These are phyloP conservation scores for Otis tarda DNA, from an alignment of 2,113 vertebrate species.

Conservation along the genomic window DNA sequence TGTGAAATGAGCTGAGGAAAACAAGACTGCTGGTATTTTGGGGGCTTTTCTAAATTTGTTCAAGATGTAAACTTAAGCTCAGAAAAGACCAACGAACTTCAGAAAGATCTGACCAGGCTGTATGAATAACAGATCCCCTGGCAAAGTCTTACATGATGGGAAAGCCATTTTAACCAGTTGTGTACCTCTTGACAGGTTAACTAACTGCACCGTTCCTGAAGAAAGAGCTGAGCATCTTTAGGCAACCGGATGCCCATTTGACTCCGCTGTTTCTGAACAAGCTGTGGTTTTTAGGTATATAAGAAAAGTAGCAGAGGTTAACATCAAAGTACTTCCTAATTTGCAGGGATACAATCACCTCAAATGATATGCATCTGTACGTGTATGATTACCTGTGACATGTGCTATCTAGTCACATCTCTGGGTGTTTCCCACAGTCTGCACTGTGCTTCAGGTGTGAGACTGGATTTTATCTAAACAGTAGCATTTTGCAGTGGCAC, in stretches of 20 bases:
- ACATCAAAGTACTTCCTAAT: background rate
- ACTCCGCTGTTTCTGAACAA: background rate
- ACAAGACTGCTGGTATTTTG: background rate
- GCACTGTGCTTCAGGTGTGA: background rate
- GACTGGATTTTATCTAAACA: background rate
- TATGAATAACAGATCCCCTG: background rate
- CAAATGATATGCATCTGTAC: background rate
- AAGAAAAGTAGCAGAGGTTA: background rate
- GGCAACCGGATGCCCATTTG: background rate
- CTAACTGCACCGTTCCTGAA: background rate
- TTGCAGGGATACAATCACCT: background rate
- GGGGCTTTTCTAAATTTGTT: background rate
- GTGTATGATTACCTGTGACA: rapidly evolving
- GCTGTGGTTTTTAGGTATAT: background rate
- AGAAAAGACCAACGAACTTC: background rate
- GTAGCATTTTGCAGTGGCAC: background rate
- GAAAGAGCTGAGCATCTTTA: background rate
- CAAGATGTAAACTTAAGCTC: background rate
- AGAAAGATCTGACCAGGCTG: background rate
- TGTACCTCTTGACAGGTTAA: background rate
- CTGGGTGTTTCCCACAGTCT: background rate
- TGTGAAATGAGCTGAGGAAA: background rate
- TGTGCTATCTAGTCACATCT: background rate
- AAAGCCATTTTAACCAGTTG: background rate
- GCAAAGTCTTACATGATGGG: background rate